A percentile compares a stretch with the other conserved stretches of the same genome.
Evolutionary conservation across 1,140 invertebrate genomes (phyloP).

Genomic region (Lepidurus apus): DNA sequence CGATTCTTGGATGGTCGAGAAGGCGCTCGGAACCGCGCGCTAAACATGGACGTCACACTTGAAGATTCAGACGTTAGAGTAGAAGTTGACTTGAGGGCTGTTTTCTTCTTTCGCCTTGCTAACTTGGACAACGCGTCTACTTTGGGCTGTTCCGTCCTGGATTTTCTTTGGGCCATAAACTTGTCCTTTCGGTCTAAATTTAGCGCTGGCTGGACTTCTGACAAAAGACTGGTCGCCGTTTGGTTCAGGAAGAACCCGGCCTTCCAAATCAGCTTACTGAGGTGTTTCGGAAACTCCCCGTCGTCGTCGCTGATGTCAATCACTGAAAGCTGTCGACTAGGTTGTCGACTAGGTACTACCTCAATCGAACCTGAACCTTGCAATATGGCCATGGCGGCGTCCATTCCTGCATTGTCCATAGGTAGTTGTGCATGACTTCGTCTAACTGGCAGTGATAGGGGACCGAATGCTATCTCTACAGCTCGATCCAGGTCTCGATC

Average conservation of each 20-base stretch:
- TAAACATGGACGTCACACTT: not conserved
- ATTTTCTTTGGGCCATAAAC: not conserved
- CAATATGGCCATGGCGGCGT: no score
- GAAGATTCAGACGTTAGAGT: not conserved
- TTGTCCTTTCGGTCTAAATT: not conserved
- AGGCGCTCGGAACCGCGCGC: not conserved
- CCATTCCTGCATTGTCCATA: no score
- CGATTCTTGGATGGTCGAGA: not conserved
- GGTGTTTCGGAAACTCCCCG: not conserved
- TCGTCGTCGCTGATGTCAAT: not conserved
- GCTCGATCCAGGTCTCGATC: no score
- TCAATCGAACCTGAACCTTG: no score
- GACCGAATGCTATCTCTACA: no score
- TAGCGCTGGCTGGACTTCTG: not conserved
- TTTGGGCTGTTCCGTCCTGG: not conserved
- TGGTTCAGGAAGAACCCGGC: not conserved
- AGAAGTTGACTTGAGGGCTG: not conserved
- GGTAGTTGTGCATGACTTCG: no score
- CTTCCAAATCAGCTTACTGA: not conserved
- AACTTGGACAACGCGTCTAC: not conserved
- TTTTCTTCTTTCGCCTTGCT: not conserved
- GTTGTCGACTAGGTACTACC: no score
- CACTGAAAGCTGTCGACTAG: no score
- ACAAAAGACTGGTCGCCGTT: not conserved
- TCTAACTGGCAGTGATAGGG: no score